phyloP scores from a whole-genome alignment of 1,140 invertebrate species.

The Atta colombica region DNA sequence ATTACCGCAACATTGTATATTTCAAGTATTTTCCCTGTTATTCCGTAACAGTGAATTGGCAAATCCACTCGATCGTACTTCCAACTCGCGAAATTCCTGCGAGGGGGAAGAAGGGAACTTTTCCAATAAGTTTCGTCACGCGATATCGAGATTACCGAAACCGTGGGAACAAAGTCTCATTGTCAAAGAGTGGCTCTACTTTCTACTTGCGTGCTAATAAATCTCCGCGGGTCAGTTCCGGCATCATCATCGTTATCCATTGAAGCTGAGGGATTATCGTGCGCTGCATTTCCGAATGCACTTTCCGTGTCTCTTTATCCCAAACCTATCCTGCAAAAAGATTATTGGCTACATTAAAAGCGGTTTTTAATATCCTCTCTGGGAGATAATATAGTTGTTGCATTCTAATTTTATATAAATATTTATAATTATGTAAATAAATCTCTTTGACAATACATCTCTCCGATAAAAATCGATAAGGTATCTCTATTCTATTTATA shows the following conservation, averaged over 20 bases:
- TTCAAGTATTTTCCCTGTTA: slow-evolving; percentile 40
- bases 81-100: slow-evolving; percentile 23
- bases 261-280: slow-evolving; percentile 41
- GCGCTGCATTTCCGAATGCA: neutral
- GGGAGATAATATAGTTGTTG: neutral
- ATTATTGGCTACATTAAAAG: neutral
- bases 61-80: slow-evolving; percentile 39
- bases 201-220: slow-evolving; percentile 34
- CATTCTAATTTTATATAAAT: slow-evolving; percentile 18
- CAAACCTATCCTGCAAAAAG: neutral
- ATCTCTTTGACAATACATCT: neutral
- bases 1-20: slow-evolving; percentile 58
- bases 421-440: slow-evolving; percentile 27
- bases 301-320: neutral
- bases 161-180: slow-evolving; percentile 34
- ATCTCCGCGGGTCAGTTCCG: neutral
- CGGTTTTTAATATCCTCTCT: neutral
- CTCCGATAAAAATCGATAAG: neutral
- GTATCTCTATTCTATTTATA: neutral
- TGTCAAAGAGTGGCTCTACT: slow-evolving; percentile 34
- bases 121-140: slow-evolving; percentile 62
- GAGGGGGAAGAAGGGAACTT: neutral
- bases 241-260: slow-evolving; percentile 50
- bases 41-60: slow-evolving; percentile 38
- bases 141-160: slow-evolving; percentile 66